Base-by-base conservation (phyloP, 2,888 invertebrate species). In the Crematogaster levior region DNA sequence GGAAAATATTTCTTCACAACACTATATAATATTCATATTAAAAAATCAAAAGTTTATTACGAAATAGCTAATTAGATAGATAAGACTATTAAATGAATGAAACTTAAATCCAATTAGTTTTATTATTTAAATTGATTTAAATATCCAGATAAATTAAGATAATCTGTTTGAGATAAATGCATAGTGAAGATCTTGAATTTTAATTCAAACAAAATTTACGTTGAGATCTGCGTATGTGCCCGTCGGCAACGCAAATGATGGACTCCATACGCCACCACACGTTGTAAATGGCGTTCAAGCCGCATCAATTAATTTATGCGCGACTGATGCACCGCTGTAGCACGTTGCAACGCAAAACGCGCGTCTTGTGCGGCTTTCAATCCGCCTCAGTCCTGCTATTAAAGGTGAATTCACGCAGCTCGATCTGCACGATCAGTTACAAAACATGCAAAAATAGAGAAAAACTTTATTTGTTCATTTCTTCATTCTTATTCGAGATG, bases 351-450 rank as follows among this genome's bases (percentile, higher is more conserved):
- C 48, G 73, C 51, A 68, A 74, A 75, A 81, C 80, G 74, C 48
- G 58, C 65, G 34, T 72, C 15, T 43, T 77, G 61, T 81, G 83
- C 68, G 84, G 86, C 65, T 83, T n/a, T 56, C 79, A 60, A 75
- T 85, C 65, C 75, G 82, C 84, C 85, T 81, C 77, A 77, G 81
- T 87, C 84, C 83, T 84, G 83, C 88, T 88, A 88, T 90, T 89
- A 90, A 79, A 79, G 77, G 84, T 87, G 88, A 79, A 43, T 68
- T 79, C 77, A 79, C 77, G 68, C 56, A 24, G 30, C 40, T 34
- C 12, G 30, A 43, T 40, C 30, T 4, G 21, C 40, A 3, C 18
- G 30, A 56, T 56, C 21, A 3, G 6, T 63, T 46, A 7, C 27
- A 24, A 68, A 46, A 46, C n/a, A 18, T 21, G 7, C 21, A 30